Conservation (phyloP, 1,140 invertebrate species). For the Meloidogyne exigua region DNA sequence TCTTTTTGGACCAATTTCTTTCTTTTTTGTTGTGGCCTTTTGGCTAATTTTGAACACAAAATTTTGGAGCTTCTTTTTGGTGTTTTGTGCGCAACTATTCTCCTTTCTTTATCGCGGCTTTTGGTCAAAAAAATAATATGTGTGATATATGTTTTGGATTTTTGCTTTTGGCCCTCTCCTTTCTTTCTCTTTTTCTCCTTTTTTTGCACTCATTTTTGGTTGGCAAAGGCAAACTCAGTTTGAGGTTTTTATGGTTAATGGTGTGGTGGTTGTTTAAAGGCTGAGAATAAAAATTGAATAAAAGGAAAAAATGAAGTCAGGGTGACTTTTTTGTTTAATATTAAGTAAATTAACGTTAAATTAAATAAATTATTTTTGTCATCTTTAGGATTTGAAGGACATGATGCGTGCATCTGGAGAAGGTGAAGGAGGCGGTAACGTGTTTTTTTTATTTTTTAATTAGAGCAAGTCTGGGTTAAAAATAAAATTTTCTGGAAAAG, state of each 20-base stretch:
- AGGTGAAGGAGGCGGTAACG: constrained; percentile 41
- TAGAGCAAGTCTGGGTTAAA: background rate
- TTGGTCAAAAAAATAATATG: too few relatives aligned
- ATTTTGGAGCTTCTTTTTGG: background rate
- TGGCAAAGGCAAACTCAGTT: background rate
- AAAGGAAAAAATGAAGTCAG: background rate
- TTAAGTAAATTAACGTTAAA: background rate
- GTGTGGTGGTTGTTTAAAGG: too few relatives aligned
- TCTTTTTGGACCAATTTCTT: too few relatives aligned
- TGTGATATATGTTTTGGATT: too few relatives aligned
- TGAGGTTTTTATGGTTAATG: background rate
- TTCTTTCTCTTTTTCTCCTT: background rate
- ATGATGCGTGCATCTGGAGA: constrained; percentile 97
- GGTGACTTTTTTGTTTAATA: background rate
- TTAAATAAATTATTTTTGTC: background rate
- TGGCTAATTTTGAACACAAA: background rate
- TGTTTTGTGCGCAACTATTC: too few relatives aligned
- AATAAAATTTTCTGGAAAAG: too few relatives aligned
- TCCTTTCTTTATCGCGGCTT: too few relatives aligned
- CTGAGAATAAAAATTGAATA: background rate
- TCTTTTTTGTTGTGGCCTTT: background rate
- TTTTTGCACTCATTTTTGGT: background rate
- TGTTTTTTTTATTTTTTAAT: background rate
- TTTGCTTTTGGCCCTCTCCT: background rate
- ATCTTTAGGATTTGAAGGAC: constrained; percentile 90